A percentile compares a stretch with the other conserved stretches of the same genome.
Evolutionary conservation across 2,797 vertebrate species (phyloP).

Genomic region (Petrocephalus schoutedeni): DNA sequence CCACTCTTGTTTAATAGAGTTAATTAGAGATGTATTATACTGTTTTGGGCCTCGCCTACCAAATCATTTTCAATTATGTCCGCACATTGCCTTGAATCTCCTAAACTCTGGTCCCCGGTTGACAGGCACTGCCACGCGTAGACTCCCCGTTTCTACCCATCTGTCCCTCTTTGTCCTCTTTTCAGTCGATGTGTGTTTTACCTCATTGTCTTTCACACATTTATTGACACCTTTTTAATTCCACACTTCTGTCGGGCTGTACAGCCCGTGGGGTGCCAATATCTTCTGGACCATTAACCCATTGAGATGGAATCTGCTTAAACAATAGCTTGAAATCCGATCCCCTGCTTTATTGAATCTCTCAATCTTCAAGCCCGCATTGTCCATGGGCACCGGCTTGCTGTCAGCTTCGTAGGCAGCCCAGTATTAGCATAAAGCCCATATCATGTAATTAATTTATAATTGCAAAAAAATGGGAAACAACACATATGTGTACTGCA

Average conservation of each 20-base stretch:
- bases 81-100: constrained; percentile 61
- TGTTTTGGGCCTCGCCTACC: constrained; percentile 60
- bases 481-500: constrained; percentile 46
- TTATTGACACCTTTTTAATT: constrained; percentile 68
- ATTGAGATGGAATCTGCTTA: constrained; percentile 73
- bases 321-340: constrained; percentile 77
- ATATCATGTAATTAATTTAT: constrained; percentile 69
- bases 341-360: constrained; percentile 53
- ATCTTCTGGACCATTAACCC: constrained; percentile 95
- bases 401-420: constrained; percentile 45
- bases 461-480: constrained; percentile 64
- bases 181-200: constrained; percentile 61
- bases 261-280: constrained; percentile 59
- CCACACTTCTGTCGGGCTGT: constrained; percentile 67
- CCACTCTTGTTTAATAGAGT: constrained; percentile 48
- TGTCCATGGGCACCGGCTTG: constrained; percentile 35
- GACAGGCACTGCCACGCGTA: constrained; percentile 60
- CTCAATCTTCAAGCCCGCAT: constrained; percentile 47
- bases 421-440: constrained; percentile 69
- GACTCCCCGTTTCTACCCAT: constrained; percentile 65
- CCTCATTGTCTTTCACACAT: constrained; percentile 76
- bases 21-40: constrained; percentile 66
- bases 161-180: constrained; percentile 74
- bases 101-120: constrained; percentile 61
- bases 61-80: constrained; percentile 59